Base-by-base conservation (phyloP, 2,888 invertebrate genomes). In the Clanis bilineata region DNA sequence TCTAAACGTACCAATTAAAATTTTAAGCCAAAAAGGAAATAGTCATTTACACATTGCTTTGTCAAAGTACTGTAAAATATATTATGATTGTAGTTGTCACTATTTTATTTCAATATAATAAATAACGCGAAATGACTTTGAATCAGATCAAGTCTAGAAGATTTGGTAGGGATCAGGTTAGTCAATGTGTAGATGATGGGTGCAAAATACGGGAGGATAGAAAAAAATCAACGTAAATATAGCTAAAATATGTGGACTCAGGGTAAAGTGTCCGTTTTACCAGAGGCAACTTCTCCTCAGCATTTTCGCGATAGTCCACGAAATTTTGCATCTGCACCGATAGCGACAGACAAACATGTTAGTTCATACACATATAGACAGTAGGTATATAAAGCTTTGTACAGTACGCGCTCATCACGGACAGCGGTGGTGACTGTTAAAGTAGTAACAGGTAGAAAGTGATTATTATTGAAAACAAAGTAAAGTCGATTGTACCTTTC, bases 211-310 rank as follows among this genome's bases (percentile, higher is more conserved):
- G 65, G 66, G 28, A 32, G 51, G 69, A 72, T 64, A 65, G 68
- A 71, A 64, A 57, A 64, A 68, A 64, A 70, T 62, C 64, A 72
- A 67, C 72, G 71, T 69, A n/a, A n/a, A n/a, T n/a, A 69, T 74
- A 81, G 80, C 82, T 83, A 85, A 51, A 79, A 82, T 81, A 80
- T 82, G 82, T 87, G 87, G 88, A 88, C 85, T 87, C 74, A 83
- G 86, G 86, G 83, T 80, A 83, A 80, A 72, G 74, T 76, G 79
- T 85, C 85, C 83, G 79, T 91, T 94, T 95, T 95, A 97, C 97
- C 97, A 97, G 95, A 94, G 97, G 97, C 91, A 96, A 95, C 93
- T 96, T 96, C 94, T 97, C 97, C 95, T 97, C 97, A 92, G 96
- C 95, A 90, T 95, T 95, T 93, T 96, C 96, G 94, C 95, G 96